Conservation (phyloP, 2,888 invertebrate genomes). For the Drosophila subquinaria region DNA sequence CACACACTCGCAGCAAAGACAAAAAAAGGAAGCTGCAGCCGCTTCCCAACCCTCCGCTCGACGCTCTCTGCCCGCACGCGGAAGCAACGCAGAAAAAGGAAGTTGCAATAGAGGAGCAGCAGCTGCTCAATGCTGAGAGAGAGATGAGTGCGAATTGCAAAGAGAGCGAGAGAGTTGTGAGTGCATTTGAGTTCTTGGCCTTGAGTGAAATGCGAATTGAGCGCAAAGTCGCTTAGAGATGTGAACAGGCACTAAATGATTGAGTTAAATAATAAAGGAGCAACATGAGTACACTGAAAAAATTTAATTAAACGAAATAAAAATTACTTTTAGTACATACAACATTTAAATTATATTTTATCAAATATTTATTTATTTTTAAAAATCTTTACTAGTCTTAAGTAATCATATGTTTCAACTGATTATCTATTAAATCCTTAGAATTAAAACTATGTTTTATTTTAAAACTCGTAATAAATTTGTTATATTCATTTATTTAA, state of each 20-base stretch:
- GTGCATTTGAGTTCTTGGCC: slow-evolving; percentile 1
- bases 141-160: slow-evolving; percentile 1
- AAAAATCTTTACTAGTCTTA: too few species aligned
- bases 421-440: too few species aligned
- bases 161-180: slow-evolving; percentile 9
- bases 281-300: background rate
- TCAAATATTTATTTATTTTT: too few species aligned
- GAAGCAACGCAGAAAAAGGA: slow-evolving; percentile 64
- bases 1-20: background rate
- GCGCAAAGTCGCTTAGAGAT: slow-evolving; percentile 5
- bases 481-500: too few species aligned
- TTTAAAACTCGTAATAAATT: background rate
- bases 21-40: slow-evolving; percentile 12
- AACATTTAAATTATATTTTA: too few species aligned
- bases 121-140: slow-evolving; percentile 35
- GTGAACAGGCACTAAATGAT: background rate
- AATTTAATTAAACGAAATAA: background rate
- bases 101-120: slow-evolving; percentile 49
- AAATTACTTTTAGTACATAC: too few species aligned
- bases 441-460: too few species aligned
- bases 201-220: slow-evolving; percentile 25
- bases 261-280: background rate
- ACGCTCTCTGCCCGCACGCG: slow-evolving; percentile 25
- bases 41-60: background rate
- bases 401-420: too few species aligned